A percentile compares a stretch with the other conserved stretches of the same genome.
Evolutionary conservation across 2,797 vertebrate species (phyloP).

Genomic region (Anomalospiza imberbis): DNA sequence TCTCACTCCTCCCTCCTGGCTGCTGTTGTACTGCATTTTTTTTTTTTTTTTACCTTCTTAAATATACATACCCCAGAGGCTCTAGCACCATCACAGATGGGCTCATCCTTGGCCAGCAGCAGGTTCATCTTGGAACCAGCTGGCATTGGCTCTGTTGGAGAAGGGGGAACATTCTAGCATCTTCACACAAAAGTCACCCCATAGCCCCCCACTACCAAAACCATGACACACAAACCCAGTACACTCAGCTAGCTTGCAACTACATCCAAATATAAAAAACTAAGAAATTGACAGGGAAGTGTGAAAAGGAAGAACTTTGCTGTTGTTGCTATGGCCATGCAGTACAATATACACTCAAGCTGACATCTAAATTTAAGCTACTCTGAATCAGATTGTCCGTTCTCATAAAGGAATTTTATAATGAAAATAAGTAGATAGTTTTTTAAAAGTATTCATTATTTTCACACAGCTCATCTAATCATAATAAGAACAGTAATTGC

Average conservation of each 20-base stretch:
- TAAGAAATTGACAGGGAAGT: not conserved
- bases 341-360: not conserved
- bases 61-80: not conserved
- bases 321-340: not conserved
- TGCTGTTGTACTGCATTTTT: not conserved
- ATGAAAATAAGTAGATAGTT: not conserved
- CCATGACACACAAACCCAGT: not conserved
- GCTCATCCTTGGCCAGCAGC: fast-evolving
- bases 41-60: not conserved
- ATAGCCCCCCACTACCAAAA: not conserved
- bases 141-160: not conserved
- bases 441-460: not conserved
- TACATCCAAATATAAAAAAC: not conserved
- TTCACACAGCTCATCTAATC: not conserved
- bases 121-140: fast-evolving
- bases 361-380: not conserved
- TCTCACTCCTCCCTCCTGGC: not conserved
- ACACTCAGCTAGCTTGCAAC: not conserved
- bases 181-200: not conserved
- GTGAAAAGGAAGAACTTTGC: not conserved
- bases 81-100: not conserved
- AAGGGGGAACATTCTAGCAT: not conserved
- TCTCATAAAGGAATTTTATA: not conserved
- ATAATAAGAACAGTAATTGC: not conserved
- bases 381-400: not conserved